Evolutionary conservation across 2,113 vertebrate species (phyloP), one percentile per base, ranked within the genome.

Genomic region (Chaetodon auriga): DNA sequence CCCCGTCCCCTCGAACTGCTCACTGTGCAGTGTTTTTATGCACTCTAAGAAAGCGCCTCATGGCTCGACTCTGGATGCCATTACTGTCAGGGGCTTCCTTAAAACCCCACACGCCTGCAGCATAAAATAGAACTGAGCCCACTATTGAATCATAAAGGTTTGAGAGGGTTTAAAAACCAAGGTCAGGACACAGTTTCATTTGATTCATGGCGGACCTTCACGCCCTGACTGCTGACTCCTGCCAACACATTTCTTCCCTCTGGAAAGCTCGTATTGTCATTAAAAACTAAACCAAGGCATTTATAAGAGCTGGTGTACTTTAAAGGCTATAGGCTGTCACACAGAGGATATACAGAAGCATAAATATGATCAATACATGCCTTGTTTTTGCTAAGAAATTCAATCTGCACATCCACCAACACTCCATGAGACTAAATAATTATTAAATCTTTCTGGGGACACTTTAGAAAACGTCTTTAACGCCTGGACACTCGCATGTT

Each of bases 61-160:
- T 23, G 23, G 64, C 15, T 23, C 12, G 1, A 49, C 35, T 19
- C n/a, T 15, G 38, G 19, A 16, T 5, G 48, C 30, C 23, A 75
- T 64, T 25, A 54, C 21, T 41, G 36, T 75, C n/a, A 14, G 72
- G 46, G 30, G 25, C 45, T 11, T 68, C 25, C 5, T 48, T 8
- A 46, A 55, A 57, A 11, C 36, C 10, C 2, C 23, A 23, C 41
- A 13, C 12, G n/a, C 16, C 38, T 15, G 18, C 25, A 25, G n/a
- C 45, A 43, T 25, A 0, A 25, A 57, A 36, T 21, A 6, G 19
- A 58, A 61, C 1, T 16, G 21, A 16, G n/a, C 13, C n/a, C 4
- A 30, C 9, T 23, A 35, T 30, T 46, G 70, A 72, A 60, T 72
- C 54, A 45, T 72, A 30, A 30, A 57, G 36, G 57, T 71, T 62